Percentiles rank a stretch among this genome's conserved stretches.
These are phyloP conservation scores for Euschistus heros DNA, from an alignment of 1,140 invertebrate genomes.

Conservation along the genomic window DNA sequence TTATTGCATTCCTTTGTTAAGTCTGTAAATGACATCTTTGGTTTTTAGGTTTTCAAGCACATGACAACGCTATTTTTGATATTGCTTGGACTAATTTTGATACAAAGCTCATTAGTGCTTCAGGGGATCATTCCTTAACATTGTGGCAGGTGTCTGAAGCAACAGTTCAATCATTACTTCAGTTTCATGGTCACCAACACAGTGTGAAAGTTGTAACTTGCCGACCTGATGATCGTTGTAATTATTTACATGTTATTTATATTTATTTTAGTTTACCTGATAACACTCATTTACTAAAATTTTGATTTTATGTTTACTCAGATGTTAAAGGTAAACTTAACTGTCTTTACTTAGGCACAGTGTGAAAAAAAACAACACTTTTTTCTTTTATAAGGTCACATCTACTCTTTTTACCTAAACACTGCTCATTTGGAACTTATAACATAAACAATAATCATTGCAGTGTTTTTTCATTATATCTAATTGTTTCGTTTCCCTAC, in stretches of 20 bases:
- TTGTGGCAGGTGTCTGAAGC: slow-evolving; percentile 55
- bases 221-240: slow-evolving; percentile 44
- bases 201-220: slow-evolving; percentile 71
- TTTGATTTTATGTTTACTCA: no score
- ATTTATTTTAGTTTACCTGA: no score
- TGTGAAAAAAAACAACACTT: no score
- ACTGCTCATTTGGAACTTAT: no score
- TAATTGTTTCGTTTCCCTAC: no score
- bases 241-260: not conserved
- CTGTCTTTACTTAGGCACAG: no score
- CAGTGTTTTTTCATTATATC: no score
- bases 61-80: slow-evolving; percentile 82
- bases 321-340: no score
- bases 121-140: slow-evolving; percentile 68
- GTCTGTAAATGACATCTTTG: not conserved
- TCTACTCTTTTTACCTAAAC: no score
- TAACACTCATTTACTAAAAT: no score
- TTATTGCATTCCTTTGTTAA: not conserved
- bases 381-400: no score
- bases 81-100: slow-evolving; percentile 67
- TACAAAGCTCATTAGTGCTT: slow-evolving; percentile 66
- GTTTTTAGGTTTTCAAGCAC: slow-evolving; percentile 39
- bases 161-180: slow-evolving; percentile 38
- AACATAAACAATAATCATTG: no score
- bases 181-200: slow-evolving; percentile 60